Base-by-base conservation (phyloP, 2,797 vertebrate genomes). In the Antennarius maculatus region DNA sequence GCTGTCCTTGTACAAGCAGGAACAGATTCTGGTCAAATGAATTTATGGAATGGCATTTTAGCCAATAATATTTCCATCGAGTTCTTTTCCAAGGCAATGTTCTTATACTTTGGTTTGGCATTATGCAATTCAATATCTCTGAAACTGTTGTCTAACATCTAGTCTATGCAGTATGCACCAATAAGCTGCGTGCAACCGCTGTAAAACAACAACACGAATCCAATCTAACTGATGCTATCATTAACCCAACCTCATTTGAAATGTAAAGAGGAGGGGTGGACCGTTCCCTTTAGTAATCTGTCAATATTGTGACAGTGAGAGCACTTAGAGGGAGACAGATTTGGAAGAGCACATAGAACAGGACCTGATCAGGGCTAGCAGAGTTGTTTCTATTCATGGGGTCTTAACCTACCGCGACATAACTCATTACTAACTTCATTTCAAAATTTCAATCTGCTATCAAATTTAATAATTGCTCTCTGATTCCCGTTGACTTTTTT, bases 291-390 rank as follows among this genome's bases (percentile, higher is more conserved):
- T 18, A 41, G 64, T 64, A 55, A 78, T 80, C 61, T 37, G 54
- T 80, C 79, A 78, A 68, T 70, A 70, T 17, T 61, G 63, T 83
- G 71, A 59, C 55, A 70, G 60, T 42, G 23, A 57, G 48, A 80
- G 77, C 76, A 78, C 79, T 86, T 77, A 76, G 55, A 62, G 27
- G 49, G 49, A 75, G 67, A 71, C 74, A 46, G 54, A 50, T 27
- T 53, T 54, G 46, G 47, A 29, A 61, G 59, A 62, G 41, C 61
- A 82, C 61, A 69, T 49, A 55, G 54, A 66, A 62, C 46, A 39
- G 28, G 56, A 41, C 18, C 54, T 65, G 54, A 70, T 65, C 66
- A 67, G 28, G 41, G 46, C 55, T 53, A 74, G 42, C 39, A 15
- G 37, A 50, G 45, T 23, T 39, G 41, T 41, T 52, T 64, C 45